Evolutionary conservation across 1,140 invertebrate species (phyloP).

Genomic region (Bombus superbus): DNA sequence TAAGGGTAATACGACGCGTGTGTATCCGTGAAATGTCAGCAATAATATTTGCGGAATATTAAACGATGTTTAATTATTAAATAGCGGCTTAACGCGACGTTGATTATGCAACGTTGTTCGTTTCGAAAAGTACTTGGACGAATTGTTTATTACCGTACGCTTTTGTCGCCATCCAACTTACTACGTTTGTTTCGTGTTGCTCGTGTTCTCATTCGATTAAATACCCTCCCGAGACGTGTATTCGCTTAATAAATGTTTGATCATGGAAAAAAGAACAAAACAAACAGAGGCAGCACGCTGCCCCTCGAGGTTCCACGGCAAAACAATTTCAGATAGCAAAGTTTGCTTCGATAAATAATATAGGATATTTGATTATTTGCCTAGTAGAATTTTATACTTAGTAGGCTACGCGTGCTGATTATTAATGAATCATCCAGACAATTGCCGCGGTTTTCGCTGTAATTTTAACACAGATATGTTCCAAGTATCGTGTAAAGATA

Average conservation of each 20-base stretch:
- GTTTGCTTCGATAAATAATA: background rate
- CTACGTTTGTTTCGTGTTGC: background rate
- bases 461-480: background rate
- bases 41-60: background rate
- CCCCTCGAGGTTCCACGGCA: background rate
- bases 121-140: background rate
- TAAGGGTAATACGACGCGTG: no score
- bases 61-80: background rate
- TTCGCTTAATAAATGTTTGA: background rate
- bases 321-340: background rate
- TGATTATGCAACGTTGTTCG: background rate
- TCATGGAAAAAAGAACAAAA: background rate
- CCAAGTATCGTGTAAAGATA: no score
- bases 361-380: background rate
- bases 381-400: background rate
- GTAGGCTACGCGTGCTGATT: background rate
- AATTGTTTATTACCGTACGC: background rate
- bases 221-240: background rate
- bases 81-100: background rate
- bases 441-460: background rate
- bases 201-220: background rate
- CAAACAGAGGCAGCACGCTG: background rate
- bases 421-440: background rate
- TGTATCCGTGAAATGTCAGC: background rate
- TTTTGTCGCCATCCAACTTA: background rate